Percentiles rank a stretch among this genome's conserved stretches.
Evolutionary conservation across 64 coral and sea anemone species (phyloP).

Genomic region (Orbicella faveolata): DNA sequence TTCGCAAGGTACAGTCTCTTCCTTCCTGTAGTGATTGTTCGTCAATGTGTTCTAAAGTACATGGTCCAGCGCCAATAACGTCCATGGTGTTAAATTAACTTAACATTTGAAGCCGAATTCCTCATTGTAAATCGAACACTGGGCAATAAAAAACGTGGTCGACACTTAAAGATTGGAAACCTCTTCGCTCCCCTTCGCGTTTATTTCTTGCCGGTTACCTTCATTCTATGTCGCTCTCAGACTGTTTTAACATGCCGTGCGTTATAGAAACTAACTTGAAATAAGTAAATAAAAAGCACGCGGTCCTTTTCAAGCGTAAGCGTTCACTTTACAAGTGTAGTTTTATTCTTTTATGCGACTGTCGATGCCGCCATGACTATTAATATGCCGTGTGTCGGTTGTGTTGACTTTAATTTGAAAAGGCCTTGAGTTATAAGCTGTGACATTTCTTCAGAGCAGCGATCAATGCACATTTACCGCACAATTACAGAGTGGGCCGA

Average conservation of each 20-base stretch:
- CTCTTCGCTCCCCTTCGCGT: not conserved
- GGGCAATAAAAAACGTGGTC: not conserved
- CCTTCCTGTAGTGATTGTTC: conserved; percentile 34
- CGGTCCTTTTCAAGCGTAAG: conserved; percentile 31
- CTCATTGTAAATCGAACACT: conserved; percentile 1
- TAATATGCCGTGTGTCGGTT: conserved; percentile 48
- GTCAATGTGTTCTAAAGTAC: not conserved
- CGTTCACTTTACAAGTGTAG: conserved; percentile 27
- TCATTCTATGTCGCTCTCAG: not conserved
- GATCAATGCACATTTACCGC: conserved; percentile 43
- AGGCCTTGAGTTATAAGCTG: conserved; percentile 49
- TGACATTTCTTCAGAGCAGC: conserved; percentile 30
- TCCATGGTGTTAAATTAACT: not conserved
- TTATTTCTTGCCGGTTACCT: not conserved
- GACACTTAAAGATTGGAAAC: not conserved
- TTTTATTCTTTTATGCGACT: conserved; percentile 56
- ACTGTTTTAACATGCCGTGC: conserved; percentile 18
- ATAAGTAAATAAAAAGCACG: conserved; percentile 55
- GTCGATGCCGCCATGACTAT: conserved; percentile 50
- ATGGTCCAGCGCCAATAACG: conserved; percentile 4
- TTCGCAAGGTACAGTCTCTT: conserved; percentile 9
- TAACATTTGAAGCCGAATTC: not conserved
- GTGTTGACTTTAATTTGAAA: conserved; percentile 57
- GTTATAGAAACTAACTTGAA: conserved; percentile 20
- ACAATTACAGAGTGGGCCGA: conserved; percentile 2